Base-by-base conservation (phyloP, 2,113 vertebrate genomes). In the Neodontobutis hainanensis region DNA sequence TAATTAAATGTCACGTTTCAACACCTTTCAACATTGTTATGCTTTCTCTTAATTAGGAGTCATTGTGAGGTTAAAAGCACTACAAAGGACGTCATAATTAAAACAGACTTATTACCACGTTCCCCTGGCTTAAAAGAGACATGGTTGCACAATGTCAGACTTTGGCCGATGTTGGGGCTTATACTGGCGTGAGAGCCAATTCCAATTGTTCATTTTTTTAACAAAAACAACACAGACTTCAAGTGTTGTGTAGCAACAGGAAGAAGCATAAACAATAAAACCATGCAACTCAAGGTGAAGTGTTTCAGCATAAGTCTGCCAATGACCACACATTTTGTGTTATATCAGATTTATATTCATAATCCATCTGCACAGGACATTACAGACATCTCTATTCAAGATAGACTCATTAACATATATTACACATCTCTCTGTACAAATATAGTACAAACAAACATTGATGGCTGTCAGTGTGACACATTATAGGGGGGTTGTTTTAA, bases 361-460 rank as follows among this genome's bases (percentile, higher is more conserved):
- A 15, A 72, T 62, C 55, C 61, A 52, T 78, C 48, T 75, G 57
- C 50, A 79, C 65, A 83, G 60, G 45, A 55, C 47, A 43, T 65
- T 61, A 76, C 66, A 80, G 53, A 69, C 69, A 55, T 19, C 32
- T 73, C 0, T 57, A 61, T 40, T 68, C 47, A 78, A 32, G 32
- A n/a, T 44, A 44, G 34, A 66, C 52, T 75, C 5, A 82, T 81
- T 79, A 80, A 85, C 69, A 90, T 84, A 85, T 78, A 85, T 87
- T 74, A 76, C 11, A 89, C 86, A 87, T 8, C 69, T 67, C 68
- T 80, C 80, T 84, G 46, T 80, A 77, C 74, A 88, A 55, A 76
- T 76, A 71, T 61, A 65, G 11, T 40, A 47, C 51, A 70, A 50
- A 75, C 19, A 4, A 32, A 68, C 50, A 52, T 19, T 46, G 19